Conservation (phyloP, 2,888 invertebrate genomes). For the Julus scanicus region DNA sequence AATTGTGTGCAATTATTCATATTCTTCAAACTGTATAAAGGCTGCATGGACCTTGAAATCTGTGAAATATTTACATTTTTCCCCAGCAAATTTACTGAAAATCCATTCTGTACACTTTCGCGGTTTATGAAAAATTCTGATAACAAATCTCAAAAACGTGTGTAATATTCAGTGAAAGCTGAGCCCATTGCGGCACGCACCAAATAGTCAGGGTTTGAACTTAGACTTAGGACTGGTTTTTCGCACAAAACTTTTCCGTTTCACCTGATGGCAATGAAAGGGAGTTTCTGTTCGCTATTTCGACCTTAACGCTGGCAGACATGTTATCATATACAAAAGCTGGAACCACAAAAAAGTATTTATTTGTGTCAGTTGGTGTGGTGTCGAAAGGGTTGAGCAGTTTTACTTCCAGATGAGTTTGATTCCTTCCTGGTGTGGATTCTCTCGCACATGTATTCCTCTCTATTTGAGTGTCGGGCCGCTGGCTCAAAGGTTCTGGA, state of each 20-base stretch:
- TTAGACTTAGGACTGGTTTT: neutral
- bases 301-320: neutral
- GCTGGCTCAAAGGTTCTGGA: neutral
- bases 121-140: too few relatives aligned
- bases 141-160: neutral
- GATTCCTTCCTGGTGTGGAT: neutral
- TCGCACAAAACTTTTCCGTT: neutral
- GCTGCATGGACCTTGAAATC: too few relatives aligned
- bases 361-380: neutral
- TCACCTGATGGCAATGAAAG: neutral
- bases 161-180: neutral
- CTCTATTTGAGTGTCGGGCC: neutral
- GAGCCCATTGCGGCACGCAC: neutral
- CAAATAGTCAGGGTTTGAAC: neutral
- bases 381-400: neutral
- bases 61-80: too few relatives aligned
- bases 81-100: too few relatives aligned
- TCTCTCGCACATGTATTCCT: neutral
- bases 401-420: neutral
- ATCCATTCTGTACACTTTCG: too few relatives aligned
- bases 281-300: neutral
- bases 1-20: too few relatives aligned
- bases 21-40: too few relatives aligned
- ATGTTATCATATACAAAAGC: neutral
- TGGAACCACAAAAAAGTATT: slow-evolving; percentile 1